phyloP scores from a whole-genome alignment of 2,113 vertebrate genomes.

The Mus musculus region GRCm39 chr15:55846001-55846500 shows the following conservation, averaged over 20 bases:
- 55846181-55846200: constrained; percentile 22
- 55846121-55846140: too few species aligned
- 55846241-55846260: too few species aligned
- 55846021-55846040: background rate
- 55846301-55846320: background rate
- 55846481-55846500: background rate
- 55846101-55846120: too few species aligned
- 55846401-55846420: background rate
- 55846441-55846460: background rate
- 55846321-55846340: background rate
- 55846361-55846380: background rate
- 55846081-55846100: too few species aligned
- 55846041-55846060: background rate
- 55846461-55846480: background rate
- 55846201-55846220: background rate
- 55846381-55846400: background rate
- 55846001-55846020: background rate
- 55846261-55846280: background rate
- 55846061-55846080: too few species aligned
- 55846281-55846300: background rate
- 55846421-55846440: background rate
- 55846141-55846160: background rate
- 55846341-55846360: background rate
- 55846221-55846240: background rate
- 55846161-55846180: background rate